Evolutionary conservation across 2,888 invertebrate genomes (phyloP).

Genomic region (Dastarcus helophoroides): DNA sequence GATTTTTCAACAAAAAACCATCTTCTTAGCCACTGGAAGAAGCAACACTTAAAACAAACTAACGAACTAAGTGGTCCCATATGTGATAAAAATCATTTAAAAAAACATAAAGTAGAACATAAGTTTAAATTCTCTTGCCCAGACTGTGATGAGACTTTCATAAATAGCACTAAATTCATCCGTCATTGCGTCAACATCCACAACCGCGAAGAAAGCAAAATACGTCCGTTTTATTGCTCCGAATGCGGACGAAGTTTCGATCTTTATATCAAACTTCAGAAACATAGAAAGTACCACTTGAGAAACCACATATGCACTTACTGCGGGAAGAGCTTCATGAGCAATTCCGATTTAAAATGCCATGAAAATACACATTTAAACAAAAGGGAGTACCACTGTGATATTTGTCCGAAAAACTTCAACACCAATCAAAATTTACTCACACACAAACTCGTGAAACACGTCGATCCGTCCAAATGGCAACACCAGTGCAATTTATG

Average conservation of each 20-base stretch:
- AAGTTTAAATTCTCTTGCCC: slow-evolving; percentile 6
- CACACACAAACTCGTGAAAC: slow-evolving; percentile 18
- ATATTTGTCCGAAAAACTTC: slow-evolving; percentile 22
- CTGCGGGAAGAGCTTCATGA: slow-evolving; percentile 34
- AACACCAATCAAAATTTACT: slow-evolving; percentile 26
- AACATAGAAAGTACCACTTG: slow-evolving; percentile 24
- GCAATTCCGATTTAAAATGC: slow-evolving; percentile 23
- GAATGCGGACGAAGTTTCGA: slow-evolving; percentile 22
- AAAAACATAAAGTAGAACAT: slow-evolving; percentile 4
- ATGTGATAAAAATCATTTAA: neutral
- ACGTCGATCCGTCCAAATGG: slow-evolving; percentile 16
- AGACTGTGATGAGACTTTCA: slow-evolving; percentile 10
- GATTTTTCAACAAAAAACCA: no score
- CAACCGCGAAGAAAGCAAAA: slow-evolving; percentile 17
- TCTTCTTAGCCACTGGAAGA: slow-evolving; percentile 2
- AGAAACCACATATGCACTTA: slow-evolving; percentile 26
- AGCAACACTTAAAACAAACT: no score
- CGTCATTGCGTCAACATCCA: slow-evolving; percentile 21
- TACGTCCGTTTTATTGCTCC: slow-evolving; percentile 23
- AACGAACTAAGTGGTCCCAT: neutral
- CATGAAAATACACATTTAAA: slow-evolving; percentile 27
- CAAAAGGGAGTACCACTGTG: slow-evolving; percentile 24
- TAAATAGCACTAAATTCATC: slow-evolving; percentile 19
- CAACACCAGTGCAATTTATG: slow-evolving; percentile 16
- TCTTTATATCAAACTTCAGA: slow-evolving; percentile 22